Evolutionary conservation across 2,888 invertebrate species (phyloP).

Genomic region (Philhelius pedissequus): DNA sequence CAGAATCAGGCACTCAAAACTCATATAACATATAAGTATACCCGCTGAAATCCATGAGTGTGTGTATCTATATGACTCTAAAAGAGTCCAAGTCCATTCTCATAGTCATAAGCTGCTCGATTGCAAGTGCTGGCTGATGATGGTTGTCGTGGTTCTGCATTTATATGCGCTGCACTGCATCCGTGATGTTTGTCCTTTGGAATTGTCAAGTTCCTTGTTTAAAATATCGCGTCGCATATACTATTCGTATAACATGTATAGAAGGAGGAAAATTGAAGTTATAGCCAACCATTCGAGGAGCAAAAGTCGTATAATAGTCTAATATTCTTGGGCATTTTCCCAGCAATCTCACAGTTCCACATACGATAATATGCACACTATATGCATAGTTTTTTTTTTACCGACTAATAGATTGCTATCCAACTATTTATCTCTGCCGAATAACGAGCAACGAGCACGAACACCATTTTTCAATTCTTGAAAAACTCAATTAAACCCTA

Average conservation of each 20-base stretch:
- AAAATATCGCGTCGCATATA: background rate
- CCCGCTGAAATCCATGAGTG: constrained; percentile 1
- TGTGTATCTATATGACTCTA: background rate
- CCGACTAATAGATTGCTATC: constrained; percentile 34
- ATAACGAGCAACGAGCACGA: background rate
- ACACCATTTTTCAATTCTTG: constrained; percentile 25
- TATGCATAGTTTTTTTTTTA: background rate
- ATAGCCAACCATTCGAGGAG: constrained; percentile 13
- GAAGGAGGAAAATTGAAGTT: constrained; percentile 14
- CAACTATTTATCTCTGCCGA: background rate
- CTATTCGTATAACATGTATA: too few species aligned
- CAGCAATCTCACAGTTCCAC: background rate
- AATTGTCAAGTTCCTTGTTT: constrained; percentile 19
- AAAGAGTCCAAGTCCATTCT: constrained; percentile 56
- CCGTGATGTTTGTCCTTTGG: background rate
- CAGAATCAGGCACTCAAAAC: background rate
- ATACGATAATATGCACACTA: background rate
- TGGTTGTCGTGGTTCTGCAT: constrained; percentile 1
- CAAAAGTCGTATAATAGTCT: constrained; percentile 26
- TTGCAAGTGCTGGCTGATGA: background rate
- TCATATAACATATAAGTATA: background rate
- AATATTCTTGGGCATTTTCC: constrained; percentile 21
- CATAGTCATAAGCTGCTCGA: constrained; percentile 40
- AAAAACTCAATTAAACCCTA: constrained; percentile 66
- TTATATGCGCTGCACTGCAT: background rate